Evolutionary conservation across 2,797 vertebrate species (phyloP).

Genomic region (Chelidonichthys spinosus): DNA sequence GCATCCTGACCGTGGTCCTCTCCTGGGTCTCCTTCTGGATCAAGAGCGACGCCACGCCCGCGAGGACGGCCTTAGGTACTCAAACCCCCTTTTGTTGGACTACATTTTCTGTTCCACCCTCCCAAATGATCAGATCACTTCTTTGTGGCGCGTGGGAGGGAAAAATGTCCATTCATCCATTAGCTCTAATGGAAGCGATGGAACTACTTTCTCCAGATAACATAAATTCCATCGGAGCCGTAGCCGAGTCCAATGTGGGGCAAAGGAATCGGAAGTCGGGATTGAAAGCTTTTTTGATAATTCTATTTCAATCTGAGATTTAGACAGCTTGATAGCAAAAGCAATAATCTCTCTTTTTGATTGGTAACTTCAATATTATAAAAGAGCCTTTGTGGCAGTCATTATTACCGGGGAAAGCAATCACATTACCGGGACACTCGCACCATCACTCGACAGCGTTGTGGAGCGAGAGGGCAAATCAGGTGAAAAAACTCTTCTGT

Average conservation of each 20-base stretch:
- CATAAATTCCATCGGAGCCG: background rate
- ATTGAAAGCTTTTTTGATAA: constrained; percentile 26
- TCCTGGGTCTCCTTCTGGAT: constrained; percentile 99
- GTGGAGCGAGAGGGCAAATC: background rate
- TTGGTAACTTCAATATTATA: constrained; percentile 16
- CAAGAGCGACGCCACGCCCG: constrained; percentile 96
- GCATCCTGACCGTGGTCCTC: constrained; percentile 95
- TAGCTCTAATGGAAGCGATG: constrained; percentile 9
- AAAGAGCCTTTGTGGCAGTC: constrained; percentile 8
- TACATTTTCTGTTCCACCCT: background rate
- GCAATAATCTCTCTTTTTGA: constrained; percentile 25
- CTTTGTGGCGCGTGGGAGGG: background rate
- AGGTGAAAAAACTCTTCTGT: background rate
- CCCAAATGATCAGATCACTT: background rate
- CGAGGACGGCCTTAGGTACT: constrained; percentile 93
- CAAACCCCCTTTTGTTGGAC: background rate
- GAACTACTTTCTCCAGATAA: constrained; percentile 9
- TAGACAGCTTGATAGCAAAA: constrained; percentile 11
- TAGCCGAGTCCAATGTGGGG: constrained; percentile 1
- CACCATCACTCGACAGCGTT: constrained; percentile 5
- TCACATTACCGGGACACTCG: constrained; percentile 13
- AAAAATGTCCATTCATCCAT: constrained; percentile 10
- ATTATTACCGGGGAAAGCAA: constrained; percentile 22
- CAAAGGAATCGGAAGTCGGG: constrained; percentile 8
- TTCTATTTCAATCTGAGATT: constrained; percentile 20